A percentile compares a stretch with the other conserved stretches of the same genome.
phyloP scores from a whole-genome alignment of 2,113 vertebrate species.

The Rhipidura dahli region DNA sequence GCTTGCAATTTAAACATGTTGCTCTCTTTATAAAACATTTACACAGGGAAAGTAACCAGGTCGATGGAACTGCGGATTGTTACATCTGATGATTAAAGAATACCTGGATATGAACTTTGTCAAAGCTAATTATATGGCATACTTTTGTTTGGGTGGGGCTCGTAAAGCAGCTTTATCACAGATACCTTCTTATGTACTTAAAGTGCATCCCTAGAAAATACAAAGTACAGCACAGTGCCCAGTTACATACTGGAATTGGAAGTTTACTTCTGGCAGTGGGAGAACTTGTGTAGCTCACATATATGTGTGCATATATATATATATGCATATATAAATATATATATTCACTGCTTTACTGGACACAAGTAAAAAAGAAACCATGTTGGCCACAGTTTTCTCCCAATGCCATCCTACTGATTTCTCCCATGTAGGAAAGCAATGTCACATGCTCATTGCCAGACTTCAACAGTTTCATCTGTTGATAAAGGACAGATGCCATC shows the following conservation, averaged over 20 bases:
- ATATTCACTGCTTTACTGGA: background rate
- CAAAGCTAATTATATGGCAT: background rate
- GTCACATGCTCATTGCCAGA: background rate
- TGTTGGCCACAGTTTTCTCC: background rate
- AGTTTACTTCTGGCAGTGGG: background rate
- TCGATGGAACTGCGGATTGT: background rate
- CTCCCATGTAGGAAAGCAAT: background rate
- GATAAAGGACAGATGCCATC: background rate
- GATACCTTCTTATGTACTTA: background rate
- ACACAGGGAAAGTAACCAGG: background rate
- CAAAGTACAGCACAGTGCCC: background rate
- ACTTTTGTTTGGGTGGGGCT: background rate
- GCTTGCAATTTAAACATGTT: background rate
- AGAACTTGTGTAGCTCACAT: background rate
- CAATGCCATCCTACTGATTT: background rate
- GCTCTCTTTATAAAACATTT: background rate
- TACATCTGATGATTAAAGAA: constrained; percentile 2
- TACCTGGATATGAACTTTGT: background rate
- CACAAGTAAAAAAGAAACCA: background rate
- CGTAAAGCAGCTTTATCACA: background rate
- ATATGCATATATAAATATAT: background rate
- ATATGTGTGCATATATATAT: background rate
- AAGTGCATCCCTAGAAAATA: background rate
- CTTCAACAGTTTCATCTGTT: background rate
- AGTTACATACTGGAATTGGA: background rate